phyloP scores from a whole-genome alignment of 2,797 vertebrate genomes.

The Mus minutoides region DNA sequence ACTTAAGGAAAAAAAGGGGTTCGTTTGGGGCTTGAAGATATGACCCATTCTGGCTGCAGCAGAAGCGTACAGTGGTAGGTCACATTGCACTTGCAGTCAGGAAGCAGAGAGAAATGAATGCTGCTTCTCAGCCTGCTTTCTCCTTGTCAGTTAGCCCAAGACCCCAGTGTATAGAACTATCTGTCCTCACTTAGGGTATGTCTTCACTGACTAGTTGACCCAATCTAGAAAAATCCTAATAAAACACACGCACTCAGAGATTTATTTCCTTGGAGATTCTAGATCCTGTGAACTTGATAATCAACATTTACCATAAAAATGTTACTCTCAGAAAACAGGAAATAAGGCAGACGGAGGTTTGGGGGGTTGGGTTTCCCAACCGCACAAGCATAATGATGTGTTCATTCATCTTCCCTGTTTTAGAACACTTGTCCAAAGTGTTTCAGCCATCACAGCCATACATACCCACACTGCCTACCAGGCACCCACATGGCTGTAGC shows the following conservation, averaged over 20 bases:
- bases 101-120: not conserved
- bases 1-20: not conserved
- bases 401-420: not conserved
- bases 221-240: not conserved
- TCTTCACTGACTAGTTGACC: not conserved
- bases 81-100: no score
- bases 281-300: not conserved
- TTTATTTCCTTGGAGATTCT: not conserved
- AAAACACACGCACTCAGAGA: not conserved
- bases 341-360: not conserved
- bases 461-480: not conserved
- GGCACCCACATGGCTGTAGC: not conserved
- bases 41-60: not conserved
- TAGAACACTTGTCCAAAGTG: not conserved
- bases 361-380: not conserved
- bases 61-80: not conserved
- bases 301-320: not conserved
- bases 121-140: not conserved
- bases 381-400: not conserved
- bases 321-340: not conserved
- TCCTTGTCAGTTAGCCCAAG: not conserved
- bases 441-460: not conserved
- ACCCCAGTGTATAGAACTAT: no score
- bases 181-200: no score
- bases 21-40: no score